Evolutionary conservation across 2,888 invertebrate genomes (phyloP), one percentile per base, ranked within the genome.

Genomic region (Xylocampa areola): DNA sequence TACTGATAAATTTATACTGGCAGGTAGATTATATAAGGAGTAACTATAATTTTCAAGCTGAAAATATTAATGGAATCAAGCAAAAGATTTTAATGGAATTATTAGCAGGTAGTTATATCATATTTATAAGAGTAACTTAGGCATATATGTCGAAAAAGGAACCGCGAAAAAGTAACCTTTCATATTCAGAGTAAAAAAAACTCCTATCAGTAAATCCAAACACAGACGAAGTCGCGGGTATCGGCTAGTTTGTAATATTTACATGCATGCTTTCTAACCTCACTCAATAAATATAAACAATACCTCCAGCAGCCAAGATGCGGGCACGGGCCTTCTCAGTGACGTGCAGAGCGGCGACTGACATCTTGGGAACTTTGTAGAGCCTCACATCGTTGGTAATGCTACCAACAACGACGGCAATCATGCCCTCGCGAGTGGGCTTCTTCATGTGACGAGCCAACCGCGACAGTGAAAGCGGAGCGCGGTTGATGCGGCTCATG

Each of bases 401-500:
- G 30, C 98, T 97, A 29, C 99, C 99, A 53, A 99, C 99, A 72
- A 99, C 96, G 41, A 99, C 99, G 35, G 98, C 98, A 71, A 97
- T 97, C 80, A 97, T 96, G 49, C 96, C 96, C 77, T 98, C 97
- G 61, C 98, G 97, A 71, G 95, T 95, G 7, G 97, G 97, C 73
- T 96, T 96, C 88, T 97, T 97, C 97, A 98, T 97, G 86, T 97
- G 96, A 64, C 98, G 96, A 10, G 95, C 96, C 81, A 99, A 93
- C 72, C 98, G 96, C 36, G 98, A 97, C 73, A 99, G 84, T 2
- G 99, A 98, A 82, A 99, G 96, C 68, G 99, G 99, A 54, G 99
- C 98, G 67, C 97, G 95, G 94, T 99, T 97, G 80, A 97, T 98
- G 86, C 97, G 97, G 92, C 99, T 98, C 99, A 99, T 99, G 93